Percentiles rank a stretch among this genome's conserved stretches.
Conservation (phyloP, 2,888 invertebrate species). For the Sisyra terminalis region DNA sequence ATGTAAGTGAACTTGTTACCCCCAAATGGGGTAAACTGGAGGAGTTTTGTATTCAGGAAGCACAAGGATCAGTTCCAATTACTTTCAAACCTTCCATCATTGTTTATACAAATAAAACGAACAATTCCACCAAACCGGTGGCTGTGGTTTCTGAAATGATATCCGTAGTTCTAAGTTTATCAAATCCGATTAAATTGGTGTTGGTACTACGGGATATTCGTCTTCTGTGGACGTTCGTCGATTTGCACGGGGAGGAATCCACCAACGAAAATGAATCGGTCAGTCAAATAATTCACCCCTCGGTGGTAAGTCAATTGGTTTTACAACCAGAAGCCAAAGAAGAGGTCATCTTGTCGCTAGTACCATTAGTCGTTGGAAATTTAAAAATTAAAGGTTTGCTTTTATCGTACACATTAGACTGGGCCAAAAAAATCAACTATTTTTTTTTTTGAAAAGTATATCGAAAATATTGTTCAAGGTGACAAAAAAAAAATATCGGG, state of each 20-base stretch:
- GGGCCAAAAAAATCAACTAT: background rate
- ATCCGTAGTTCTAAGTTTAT: slow-evolving; percentile 56
- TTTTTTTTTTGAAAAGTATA: no score
- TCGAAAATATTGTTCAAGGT: no score
- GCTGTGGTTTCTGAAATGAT: slow-evolving; percentile 71
- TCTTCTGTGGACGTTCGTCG: slow-evolving; percentile 52
- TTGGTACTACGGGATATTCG: slow-evolving; percentile 51
- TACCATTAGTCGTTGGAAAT: slow-evolving; percentile 56
- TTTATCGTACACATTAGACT: background rate
- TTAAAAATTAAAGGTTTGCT: slow-evolving; percentile 48
- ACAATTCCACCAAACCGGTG: slow-evolving; percentile 45
- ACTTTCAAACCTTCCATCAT: slow-evolving; percentile 65
- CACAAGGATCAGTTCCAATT: slow-evolving; percentile 48
- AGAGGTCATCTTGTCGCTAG: slow-evolving; percentile 49
- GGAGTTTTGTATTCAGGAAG: slow-evolving; percentile 56
- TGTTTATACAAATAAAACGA: slow-evolving; percentile 49
- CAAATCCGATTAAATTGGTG: slow-evolving; percentile 59
- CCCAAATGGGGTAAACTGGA: slow-evolving; percentile 56
- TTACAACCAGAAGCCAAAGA: slow-evolving; percentile 43
- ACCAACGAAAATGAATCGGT: slow-evolving; percentile 26
- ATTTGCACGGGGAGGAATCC: slow-evolving; percentile 24
- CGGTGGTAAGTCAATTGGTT: slow-evolving; percentile 34
- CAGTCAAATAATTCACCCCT: slow-evolving; percentile 33
- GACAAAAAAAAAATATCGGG: no score
- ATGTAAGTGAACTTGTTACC: slow-evolving; percentile 17